Evolutionary conservation across 2,888 invertebrate species (phyloP).

Genomic region (Molorchus minor): DNA sequence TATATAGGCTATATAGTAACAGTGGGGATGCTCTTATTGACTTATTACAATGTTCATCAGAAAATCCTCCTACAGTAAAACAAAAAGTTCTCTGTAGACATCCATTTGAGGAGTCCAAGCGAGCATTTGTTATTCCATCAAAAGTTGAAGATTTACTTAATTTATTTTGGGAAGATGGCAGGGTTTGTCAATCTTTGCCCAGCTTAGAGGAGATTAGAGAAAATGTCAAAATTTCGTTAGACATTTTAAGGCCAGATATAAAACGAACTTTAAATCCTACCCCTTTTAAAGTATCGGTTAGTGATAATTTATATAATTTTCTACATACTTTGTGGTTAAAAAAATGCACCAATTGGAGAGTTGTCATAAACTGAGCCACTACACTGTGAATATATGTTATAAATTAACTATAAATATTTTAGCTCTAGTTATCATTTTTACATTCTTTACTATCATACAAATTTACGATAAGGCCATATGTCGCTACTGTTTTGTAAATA

Average conservation of each 20-base stretch:
- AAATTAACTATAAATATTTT: too few species aligned
- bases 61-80: slow-evolving; percentile 78
- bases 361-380: slow-evolving; percentile 73
- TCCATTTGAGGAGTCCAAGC: slow-evolving; percentile 95
- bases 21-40: slow-evolving; percentile 91
- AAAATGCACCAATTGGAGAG: slow-evolving; percentile 97
- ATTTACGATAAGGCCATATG: too few species aligned
- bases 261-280: slow-evolving; percentile 97
- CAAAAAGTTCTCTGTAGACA: slow-evolving; percentile 92
- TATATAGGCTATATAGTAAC: slow-evolving; percentile 75
- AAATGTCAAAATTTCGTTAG: slow-evolving; percentile 81
- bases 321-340: slow-evolving; percentile 96
- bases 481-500: too few species aligned
- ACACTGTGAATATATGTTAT: too few species aligned
- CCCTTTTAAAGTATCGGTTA: slow-evolving; percentile 97
- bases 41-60: slow-evolving; percentile 82
- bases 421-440: too few species aligned
- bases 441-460: too few species aligned
- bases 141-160: slow-evolving; percentile 84
- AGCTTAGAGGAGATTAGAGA: slow-evolving; percentile 79
- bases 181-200: slow-evolving; percentile 72
- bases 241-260: slow-evolving; percentile 87
- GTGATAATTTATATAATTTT: slow-evolving; percentile 90
- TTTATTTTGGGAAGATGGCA: slow-evolving; percentile 87
- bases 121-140: slow-evolving; percentile 93